Base-by-base conservation (phyloP, 2,113 vertebrate species). In the Lutjanus erythropterus region DNA sequence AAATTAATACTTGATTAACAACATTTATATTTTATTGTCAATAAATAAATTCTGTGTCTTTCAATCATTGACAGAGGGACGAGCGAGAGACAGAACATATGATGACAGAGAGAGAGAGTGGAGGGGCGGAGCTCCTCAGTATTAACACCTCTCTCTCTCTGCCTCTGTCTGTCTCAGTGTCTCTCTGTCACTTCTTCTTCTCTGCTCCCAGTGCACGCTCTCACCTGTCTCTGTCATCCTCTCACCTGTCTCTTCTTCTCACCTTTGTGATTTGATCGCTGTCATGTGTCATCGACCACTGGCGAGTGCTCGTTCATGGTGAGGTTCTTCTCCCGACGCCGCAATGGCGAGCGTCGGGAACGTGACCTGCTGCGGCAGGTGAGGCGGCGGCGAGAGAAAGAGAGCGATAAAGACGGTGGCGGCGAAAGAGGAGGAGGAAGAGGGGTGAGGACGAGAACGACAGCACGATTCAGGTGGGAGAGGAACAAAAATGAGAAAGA, bases 381-480 rank as follows among this genome's bases (percentile, higher is more conserved):
- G 71, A 86, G 76, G 81, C 73, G 46, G 42, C 46, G 53, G 75
- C 70, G 53, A 6, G 67, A 62, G 16, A 58, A 56, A 61, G 41
- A 7, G 21, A 16, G 44, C 2, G 49, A 52, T 12, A 60, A 35
- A 74, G 70, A 68, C 44, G 65, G 64, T 62, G 67, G 52, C 27
- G 50, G 59, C 66, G 65, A 35, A 50, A 19, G 49, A 78, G 56
- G 49, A 61, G 59, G 65, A 71, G 31, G 71, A 66, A 2, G 72
- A 73, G 72, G 71, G 35, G 41, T 56, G 64, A 83, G 77, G 71
- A 78, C 9, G n/a, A 80, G 78, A 84, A 25, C 44, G 0, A 39
- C 72, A 2, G 72, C 61, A 29, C 53, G 50, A 41, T 77, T 85
- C 79, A 90, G 90, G 90, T 91, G 79, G 81, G 86, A 83, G 21